phyloP scores from a whole-genome alignment of 1,140 invertebrate genomes.

The Drosophila rhopaloa region DNA sequence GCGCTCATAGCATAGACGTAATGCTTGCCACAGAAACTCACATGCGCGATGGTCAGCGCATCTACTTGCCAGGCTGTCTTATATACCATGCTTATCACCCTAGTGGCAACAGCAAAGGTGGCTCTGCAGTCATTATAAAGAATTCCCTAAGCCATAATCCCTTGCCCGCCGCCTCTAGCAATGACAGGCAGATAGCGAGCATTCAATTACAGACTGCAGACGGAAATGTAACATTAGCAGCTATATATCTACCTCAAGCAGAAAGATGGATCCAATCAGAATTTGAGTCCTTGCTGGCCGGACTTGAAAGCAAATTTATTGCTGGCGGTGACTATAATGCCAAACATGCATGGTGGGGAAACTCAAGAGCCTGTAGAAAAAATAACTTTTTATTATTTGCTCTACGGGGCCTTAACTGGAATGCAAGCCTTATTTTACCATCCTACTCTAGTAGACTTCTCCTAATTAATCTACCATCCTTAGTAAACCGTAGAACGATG shows the following conservation, averaged over 20 bases:
- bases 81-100: too few relatives aligned
- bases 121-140: too few relatives aligned
- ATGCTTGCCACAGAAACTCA: conserved; percentile 26
- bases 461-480: too few relatives aligned
- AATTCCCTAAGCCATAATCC: too few relatives aligned
- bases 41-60: conserved; percentile 7
- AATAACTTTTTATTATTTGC: too few relatives aligned
- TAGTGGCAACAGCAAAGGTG: too few relatives aligned
- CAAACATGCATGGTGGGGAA: not conserved
- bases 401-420: too few relatives aligned
- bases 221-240: not conserved
- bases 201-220: not conserved
- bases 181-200: not conserved
- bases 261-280: not conserved
- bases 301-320: not conserved
- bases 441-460: too few relatives aligned
- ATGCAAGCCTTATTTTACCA: too few relatives aligned
- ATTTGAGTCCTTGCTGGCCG: not conserved
- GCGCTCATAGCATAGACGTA: conserved; percentile 16
- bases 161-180: too few relatives aligned
- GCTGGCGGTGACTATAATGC: not conserved
- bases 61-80: conserved; percentile 3
- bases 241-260: not conserved
- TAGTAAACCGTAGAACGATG: too few relatives aligned
- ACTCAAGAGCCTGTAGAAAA: not conserved